Evolutionary conservation across 2,113 vertebrate genomes (phyloP).

Genomic region (Eleginops maclovinus): DNA sequence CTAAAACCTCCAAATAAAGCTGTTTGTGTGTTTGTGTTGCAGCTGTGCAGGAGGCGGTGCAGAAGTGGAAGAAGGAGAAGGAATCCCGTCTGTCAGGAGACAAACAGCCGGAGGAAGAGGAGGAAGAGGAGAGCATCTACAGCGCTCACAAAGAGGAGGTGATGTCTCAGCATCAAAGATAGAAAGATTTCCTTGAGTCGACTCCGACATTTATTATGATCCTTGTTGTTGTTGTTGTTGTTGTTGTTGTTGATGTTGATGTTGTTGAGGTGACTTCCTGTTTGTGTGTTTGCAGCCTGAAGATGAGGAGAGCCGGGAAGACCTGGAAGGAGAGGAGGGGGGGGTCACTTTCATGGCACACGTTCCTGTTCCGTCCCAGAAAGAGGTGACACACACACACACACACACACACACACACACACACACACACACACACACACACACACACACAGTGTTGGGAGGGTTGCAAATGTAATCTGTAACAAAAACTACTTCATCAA

Average conservation of each 20-base stretch:
- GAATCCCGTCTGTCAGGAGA: slow-evolving; percentile 84
- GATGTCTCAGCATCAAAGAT: background rate
- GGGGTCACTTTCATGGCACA: slow-evolving; percentile 93
- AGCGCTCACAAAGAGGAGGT: slow-evolving; percentile 89
- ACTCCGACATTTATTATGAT: too few species aligned
- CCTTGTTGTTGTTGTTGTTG: too few species aligned
- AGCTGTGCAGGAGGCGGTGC: slow-evolving; percentile 89
- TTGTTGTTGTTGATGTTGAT: background rate
- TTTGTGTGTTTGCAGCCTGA: slow-evolving; percentile 78
- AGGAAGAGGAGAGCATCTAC: slow-evolving; percentile 94
- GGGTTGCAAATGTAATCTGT: too few species aligned
- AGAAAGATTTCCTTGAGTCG: too few species aligned
- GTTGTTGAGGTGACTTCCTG: slow-evolving; percentile 3
- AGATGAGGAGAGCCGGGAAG: slow-evolving; percentile 83
- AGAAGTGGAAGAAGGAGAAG: slow-evolving; percentile 90
- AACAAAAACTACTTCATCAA: too few species aligned
- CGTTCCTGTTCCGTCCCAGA: slow-evolving; percentile 95
- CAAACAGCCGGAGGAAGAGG: slow-evolving; percentile 86
- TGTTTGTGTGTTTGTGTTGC: background rate
- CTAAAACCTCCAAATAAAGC: too few species aligned
- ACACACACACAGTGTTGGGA: too few species aligned
- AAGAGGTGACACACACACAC: too few species aligned
- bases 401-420: too few species aligned
- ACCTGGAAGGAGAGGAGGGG: slow-evolving; percentile 88
- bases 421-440: too few species aligned